phyloP scores from a whole-genome alignment of 2,113 vertebrate genomes.

The Cyanistes caeruleus region DNA sequence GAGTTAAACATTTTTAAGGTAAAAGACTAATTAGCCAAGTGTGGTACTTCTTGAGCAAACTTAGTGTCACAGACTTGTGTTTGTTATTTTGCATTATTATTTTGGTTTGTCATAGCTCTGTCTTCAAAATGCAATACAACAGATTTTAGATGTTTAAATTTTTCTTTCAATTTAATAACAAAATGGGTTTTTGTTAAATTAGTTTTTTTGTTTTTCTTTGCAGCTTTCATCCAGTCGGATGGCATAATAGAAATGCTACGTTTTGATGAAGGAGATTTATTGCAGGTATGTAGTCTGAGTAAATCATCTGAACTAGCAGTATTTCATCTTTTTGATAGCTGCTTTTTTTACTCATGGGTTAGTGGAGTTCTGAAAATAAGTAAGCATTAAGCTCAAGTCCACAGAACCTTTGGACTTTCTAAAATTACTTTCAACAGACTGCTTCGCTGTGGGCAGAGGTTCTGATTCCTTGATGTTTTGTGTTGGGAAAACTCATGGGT shows the following conservation, averaged over 20 bases:
- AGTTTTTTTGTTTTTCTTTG: slow-evolving; percentile 52
- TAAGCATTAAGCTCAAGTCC: not conserved
- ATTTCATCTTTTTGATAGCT: not conserved
- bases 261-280: slow-evolving; percentile 93
- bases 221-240: slow-evolving; percentile 98
- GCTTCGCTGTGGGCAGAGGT: not conserved
- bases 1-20: not conserved
- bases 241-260: slow-evolving; percentile 97
- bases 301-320: not conserved
- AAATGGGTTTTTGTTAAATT: not conserved
- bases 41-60: not conserved
- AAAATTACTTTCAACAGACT: not conserved
- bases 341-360: not conserved
- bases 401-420: not conserved
- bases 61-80: not conserved
- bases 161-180: not conserved
- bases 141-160: not conserved
- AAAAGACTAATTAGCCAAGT: not conserved
- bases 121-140: not conserved
- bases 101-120: not conserved
- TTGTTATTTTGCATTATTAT: not conserved
- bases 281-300: slow-evolving; percentile 82
- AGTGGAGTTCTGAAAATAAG: not conserved
- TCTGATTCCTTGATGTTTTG: not conserved
- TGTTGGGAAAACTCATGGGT: not conserved